Evolutionary conservation across 2,888 invertebrate species (phyloP), one percentile per base, ranked within the genome.

Genomic region (Brenthis hecate): DNA sequence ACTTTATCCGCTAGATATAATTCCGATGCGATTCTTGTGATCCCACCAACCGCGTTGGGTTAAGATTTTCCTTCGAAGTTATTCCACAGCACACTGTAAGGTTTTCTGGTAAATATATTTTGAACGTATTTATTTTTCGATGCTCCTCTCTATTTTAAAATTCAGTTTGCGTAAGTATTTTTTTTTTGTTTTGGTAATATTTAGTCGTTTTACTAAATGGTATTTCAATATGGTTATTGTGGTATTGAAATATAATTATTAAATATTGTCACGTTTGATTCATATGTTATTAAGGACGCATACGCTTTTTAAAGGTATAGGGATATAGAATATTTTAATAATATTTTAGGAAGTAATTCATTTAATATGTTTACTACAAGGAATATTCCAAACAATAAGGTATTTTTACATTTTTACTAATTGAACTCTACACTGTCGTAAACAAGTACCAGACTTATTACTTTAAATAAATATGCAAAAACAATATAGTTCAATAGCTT

Each of bases 11-110:
- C 66, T 66, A 64, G 66, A 66, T 69, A 69, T 71, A 71, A 72
- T 71, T 68, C 64, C 60, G 54, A 63, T 66, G 68, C 70, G 69
- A 73, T 73, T 67, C 73, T 71, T 69, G 68, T 71, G 73, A 74
- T 73, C 73, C 73, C 58, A 72, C 72, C 70, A 43, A 65, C 43
- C 53, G 56, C 53, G 70, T 68, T 16, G 70, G 70, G 68, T 71
- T 71, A 62, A 62, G 54, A 71, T 67, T 68, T 68, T 68, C 56
- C 57, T 43, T 43, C 36, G 47, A 54, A 71, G 68, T 68, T 72
- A 70, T 72, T 70, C 72, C 56, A 50, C 56, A 65, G 67, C 56
- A 50, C 53, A 65, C 64, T 57, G 67, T 54, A 72, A 56, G 56
- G 36, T 53, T 64, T 57, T 53, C 11, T 43, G 2, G 65, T 70